A percentile compares a stretch with the other conserved stretches of the same genome.
Evolutionary conservation across 2,888 invertebrate species (phyloP).

Genomic region (Polylopha cassiicola): DNA sequence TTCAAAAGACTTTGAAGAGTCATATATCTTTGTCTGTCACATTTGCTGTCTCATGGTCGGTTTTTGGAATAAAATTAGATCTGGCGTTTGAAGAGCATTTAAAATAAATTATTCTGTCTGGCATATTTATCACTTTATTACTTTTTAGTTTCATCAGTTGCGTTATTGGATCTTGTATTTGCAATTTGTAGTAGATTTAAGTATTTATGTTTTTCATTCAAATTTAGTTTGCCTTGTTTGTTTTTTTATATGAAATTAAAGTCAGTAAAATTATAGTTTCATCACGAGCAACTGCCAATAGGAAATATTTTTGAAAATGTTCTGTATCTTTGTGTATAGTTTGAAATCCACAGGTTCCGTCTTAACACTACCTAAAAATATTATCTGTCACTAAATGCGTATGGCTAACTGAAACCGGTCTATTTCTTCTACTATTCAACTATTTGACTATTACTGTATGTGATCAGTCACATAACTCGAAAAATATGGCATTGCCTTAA

Average conservation of each 20-base stretch:
- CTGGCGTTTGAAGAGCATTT: slow-evolving; percentile 2
- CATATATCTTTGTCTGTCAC: slow-evolving; percentile 17
- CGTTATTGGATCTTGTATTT: no score
- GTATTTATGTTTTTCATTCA: no score
- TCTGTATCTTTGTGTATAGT: slow-evolving; percentile 35
- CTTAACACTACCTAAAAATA: slow-evolving; percentile 67
- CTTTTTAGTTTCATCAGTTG: no score
- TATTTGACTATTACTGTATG: slow-evolving; percentile 66
- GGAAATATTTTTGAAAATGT: no score
- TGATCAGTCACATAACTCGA: slow-evolving; percentile 40
- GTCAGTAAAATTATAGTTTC: no score
- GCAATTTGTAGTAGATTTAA: no score
- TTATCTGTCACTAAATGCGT: slow-evolving; percentile 67
- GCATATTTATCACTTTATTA: no score
- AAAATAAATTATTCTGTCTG: no score
- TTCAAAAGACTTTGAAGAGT: slow-evolving; percentile 1
- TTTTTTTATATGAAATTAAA: no score
- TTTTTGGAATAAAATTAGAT: slow-evolving; percentile 5
- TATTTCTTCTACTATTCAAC: slow-evolving; percentile 68
- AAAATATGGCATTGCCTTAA: slow-evolving; percentile 52
- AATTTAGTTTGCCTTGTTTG: no score
- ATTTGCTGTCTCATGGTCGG: slow-evolving; percentile 12
- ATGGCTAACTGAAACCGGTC: slow-evolving; percentile 74
- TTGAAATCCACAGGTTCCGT: slow-evolving; percentile 48
- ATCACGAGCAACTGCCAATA: no score